Percentiles rank a stretch among this genome's conserved stretches.
phyloP scores from a whole-genome alignment of 2,797 vertebrate species.

The Enteromius anoplus region DNA sequence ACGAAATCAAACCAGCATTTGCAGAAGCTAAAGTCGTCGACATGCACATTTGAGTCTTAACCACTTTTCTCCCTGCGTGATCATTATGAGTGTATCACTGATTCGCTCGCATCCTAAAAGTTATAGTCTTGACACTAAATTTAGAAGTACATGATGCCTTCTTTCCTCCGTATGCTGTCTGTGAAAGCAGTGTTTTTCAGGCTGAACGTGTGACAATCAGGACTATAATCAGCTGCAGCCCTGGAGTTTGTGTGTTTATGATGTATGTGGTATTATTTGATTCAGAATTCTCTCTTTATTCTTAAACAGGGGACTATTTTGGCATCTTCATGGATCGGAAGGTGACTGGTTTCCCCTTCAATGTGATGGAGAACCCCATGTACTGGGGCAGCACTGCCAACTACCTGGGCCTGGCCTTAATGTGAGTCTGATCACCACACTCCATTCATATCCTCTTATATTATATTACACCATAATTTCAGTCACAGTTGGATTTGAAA shows the following conservation, averaged over 20 bases:
- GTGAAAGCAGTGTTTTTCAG: neutral
- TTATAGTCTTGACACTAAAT: neutral
- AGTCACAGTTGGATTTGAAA: neutral
- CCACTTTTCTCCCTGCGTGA: neutral
- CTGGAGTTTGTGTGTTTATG: neutral
- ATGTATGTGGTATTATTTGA: neutral
- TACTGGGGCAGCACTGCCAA: conserved; percentile 94
- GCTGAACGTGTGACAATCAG: neutral
- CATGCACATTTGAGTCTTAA: neutral
- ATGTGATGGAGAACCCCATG: conserved; percentile 90
- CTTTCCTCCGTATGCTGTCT: neutral
- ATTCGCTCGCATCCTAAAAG: neutral
- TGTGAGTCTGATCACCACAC: conserved; percentile 79
- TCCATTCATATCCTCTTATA: neutral
- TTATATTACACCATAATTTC: neutral
- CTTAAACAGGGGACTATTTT: conserved; percentile 89
- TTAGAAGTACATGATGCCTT: neutral
- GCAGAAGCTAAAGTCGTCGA: neutral
- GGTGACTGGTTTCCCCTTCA: conserved; percentile 91
- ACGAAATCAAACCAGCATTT: neutral
- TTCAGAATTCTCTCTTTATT: conserved; percentile 26
- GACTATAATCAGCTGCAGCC: neutral
- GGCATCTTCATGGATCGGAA: conserved; percentile 93
- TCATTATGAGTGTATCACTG: neutral
- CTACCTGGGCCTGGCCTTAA: conserved; percentile 90